A percentile compares a stretch with the other conserved stretches of the same genome.
These are phyloP conservation scores for Plecturocebus donacophilus DNA, from an alignment of 2,113 vertebrate genomes.

Conservation along the genomic window DNA sequence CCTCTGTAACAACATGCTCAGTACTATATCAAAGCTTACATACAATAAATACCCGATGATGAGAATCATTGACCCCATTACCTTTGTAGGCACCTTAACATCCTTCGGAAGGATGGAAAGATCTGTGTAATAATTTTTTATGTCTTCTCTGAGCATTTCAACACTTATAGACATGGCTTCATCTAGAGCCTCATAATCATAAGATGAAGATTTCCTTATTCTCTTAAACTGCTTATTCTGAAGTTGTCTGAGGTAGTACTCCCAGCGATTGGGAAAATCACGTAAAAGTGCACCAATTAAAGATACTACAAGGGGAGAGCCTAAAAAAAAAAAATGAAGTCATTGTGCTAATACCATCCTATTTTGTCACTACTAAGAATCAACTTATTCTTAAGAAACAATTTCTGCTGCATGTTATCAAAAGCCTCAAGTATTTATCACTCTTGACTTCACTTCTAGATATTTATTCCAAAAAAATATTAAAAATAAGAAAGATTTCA, in stretches of 20 bases:
- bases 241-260: conserved; percentile 95
- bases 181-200: conserved; percentile 98
- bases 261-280: conserved; percentile 96
- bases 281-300: conserved; percentile 95
- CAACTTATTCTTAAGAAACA: neutral
- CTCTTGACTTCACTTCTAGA: neutral
- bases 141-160: conserved; percentile 91
- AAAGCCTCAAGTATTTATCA: conserved; percentile 1
- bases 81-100: conserved; percentile 95
- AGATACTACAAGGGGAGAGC: conserved; percentile 96
- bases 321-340: conserved; percentile 78
- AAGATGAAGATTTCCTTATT: conserved; percentile 96
- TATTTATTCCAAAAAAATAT: conserved; percentile 24
- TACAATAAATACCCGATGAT: neutral
- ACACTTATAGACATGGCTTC: conserved; percentile 99
- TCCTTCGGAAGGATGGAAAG: conserved; percentile 95
- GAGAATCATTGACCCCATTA: conserved; percentile 69
- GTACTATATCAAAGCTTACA: neutral
- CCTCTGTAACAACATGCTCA: neutral
- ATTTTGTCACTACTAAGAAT: conserved; percentile 27
- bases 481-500: conserved; percentile 29
- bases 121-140: conserved; percentile 92
- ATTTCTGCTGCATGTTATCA: neutral
- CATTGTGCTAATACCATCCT: neutral
- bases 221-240: conserved; percentile 95